A percentile compares a stretch with the other conserved stretches of the same genome.
Conservation (phyloP, 1,140 invertebrate species). For the Drosophila jambulina region DNA sequence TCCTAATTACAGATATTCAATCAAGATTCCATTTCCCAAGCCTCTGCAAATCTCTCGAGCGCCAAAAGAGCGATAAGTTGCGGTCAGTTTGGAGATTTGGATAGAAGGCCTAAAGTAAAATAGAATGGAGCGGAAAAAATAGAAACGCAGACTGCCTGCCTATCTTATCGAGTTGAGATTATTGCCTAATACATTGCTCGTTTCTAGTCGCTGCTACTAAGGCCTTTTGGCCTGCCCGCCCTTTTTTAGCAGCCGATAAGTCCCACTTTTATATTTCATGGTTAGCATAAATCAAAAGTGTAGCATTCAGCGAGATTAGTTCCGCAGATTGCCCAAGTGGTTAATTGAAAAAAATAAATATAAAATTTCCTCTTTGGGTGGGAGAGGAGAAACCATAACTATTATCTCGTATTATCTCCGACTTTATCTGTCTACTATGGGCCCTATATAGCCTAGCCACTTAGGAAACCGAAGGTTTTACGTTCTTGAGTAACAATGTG, state of each 20-base stretch:
- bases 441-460: constrained; percentile 1
- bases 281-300: constrained; percentile 42
- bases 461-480: constrained; percentile 19
- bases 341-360: constrained; percentile 29
- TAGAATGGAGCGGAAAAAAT: constrained; percentile 1
- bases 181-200: constrained; percentile 49
- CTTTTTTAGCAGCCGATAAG: constrained; percentile 6
- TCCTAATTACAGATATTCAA: constrained; percentile 34
- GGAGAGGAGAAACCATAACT: constrained; percentile 9
- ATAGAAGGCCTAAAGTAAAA: constrained; percentile 4
- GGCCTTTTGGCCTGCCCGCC: not conserved
- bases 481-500: constrained; percentile 30
- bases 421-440: constrained; percentile 17
- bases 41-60: constrained; percentile 29
- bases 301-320: constrained; percentile 14
- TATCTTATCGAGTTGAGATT: constrained; percentile 54
- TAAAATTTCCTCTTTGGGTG: not conserved
- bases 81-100: constrained; percentile 39
- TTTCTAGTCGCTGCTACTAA: constrained; percentile 34
- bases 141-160: constrained; percentile 6
- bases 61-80: constrained; percentile 33
- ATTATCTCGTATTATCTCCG: constrained; percentile 28
- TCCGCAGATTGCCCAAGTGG: not conserved
- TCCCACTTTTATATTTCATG: constrained; percentile 20
- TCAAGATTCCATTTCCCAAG: constrained; percentile 34